Conservation (phyloP, 2,888 invertebrate species). For the Perithous albicinctus region DNA sequence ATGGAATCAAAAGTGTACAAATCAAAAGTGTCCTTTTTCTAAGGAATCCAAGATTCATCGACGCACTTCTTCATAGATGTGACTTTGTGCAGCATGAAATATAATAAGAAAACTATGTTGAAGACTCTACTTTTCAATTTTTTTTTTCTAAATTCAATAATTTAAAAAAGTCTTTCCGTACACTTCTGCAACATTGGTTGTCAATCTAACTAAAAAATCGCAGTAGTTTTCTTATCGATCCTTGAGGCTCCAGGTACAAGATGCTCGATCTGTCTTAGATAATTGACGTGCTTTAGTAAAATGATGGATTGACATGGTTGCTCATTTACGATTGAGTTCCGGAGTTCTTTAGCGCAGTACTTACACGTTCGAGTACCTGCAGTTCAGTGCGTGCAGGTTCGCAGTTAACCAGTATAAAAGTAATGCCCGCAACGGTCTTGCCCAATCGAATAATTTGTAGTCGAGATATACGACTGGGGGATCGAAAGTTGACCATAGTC, state of each 20-base stretch:
- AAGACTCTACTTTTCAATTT: no score
- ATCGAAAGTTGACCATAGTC: slow-evolving; percentile 66
- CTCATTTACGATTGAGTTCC: slow-evolving; percentile 38
- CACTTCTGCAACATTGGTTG: not conserved
- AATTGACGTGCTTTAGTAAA: slow-evolving; percentile 31
- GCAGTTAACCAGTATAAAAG: slow-evolving; percentile 24
- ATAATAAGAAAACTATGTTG: no score
- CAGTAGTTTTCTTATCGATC: slow-evolving; percentile 4
- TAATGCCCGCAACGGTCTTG: slow-evolving; percentile 38
- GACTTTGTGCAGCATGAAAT: no score
- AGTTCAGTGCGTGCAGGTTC: slow-evolving; percentile 5
- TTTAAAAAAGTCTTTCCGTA: not conserved
- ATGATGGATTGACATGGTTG: slow-evolving; percentile 43
- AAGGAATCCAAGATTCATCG: no score
- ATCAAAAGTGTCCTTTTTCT: no score
- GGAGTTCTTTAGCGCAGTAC: slow-evolving; percentile 9
- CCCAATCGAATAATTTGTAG: slow-evolving; percentile 65
- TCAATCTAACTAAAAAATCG: not conserved
- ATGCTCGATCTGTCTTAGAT: slow-evolving; percentile 26
- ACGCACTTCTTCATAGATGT: no score
- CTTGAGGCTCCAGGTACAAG: not conserved
- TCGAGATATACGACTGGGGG: slow-evolving; percentile 51
- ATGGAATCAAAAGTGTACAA: no score
- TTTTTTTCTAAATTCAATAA: not conserved
- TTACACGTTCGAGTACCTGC: not conserved